phyloP scores from a whole-genome alignment of 2,113 vertebrate genomes.

The Pachycephala philippinensis region DNA sequence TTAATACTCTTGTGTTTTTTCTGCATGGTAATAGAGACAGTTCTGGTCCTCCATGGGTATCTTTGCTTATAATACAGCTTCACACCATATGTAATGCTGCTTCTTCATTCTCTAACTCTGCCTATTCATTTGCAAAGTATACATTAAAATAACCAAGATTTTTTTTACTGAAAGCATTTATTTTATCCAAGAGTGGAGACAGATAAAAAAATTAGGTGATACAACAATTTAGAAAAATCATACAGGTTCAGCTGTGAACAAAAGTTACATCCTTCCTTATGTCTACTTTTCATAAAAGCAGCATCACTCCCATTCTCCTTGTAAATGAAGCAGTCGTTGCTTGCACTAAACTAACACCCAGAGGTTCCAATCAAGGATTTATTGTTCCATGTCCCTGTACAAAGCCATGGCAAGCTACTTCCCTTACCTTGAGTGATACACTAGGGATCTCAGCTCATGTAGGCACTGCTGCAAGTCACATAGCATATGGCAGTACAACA shows the following conservation, averaged over 20 bases:
- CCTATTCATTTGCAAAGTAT: not conserved
- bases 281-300: not conserved
- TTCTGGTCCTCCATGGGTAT: not conserved
- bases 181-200: not conserved
- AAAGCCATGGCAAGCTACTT: not conserved
- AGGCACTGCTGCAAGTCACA: not conserved
- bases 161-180: not conserved
- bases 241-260: not conserved
- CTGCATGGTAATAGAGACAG: not conserved
- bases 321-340: not conserved
- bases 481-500: not conserved
- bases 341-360: not conserved
- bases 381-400: not conserved
- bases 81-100: not conserved
- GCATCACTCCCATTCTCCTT: not conserved
- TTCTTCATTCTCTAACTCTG: not conserved
- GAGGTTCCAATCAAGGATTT: not conserved
- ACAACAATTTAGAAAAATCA: not conserved
- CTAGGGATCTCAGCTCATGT: not conserved
- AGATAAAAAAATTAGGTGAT: not conserved
- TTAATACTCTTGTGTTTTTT: not conserved
- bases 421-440: not conserved
- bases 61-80: rapidly evolving
- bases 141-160: not conserved
- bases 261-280: not conserved